Base-by-base conservation (phyloP, 2,797 vertebrate genomes). In the Chelon auratus region DNA sequence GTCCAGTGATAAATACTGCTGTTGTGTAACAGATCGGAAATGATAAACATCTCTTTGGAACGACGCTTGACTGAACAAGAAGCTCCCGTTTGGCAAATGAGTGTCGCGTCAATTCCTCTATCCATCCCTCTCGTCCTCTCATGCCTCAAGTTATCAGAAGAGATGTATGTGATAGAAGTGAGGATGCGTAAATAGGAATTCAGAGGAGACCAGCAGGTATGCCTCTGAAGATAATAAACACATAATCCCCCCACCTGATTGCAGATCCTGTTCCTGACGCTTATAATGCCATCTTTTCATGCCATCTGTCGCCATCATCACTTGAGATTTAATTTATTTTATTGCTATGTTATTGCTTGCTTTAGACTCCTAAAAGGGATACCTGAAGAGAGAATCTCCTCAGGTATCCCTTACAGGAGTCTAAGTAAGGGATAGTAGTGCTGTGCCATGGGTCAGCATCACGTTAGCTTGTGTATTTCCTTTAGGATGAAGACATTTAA, bases 251-350 rank as follows among this genome's bases (percentile, higher is more conserved):
- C 54, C 48, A 63, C 40, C 48, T 69, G 62, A 64, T 45, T 33
- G 53, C 36, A 6, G 39, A 48, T 60, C 11, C 39, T 59, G 18
- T 67, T 36, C 36, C 30, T 13, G 30, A 33, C 1, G 30, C 72
- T 71, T 65, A 48, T 54, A 45, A 67, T 56, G 53, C 33, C 50
- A 42, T 67, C 42, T 61, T 81, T 26, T 71, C 62, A 81, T 66
- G 68, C 77, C 82, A 86, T 85, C 87, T 85, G 87, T 79, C 81
- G 57, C 59, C 11, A 15, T 55, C 55, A 22, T 63, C 63, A 12
- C 26, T 17, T 3, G n/a, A 20, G 26, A 9, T 39, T 18, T 15
- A 14, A 15, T 53, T 15, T 9, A 8, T 53, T 53, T 17, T 30
- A 47, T 66, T 33, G 30, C 30, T 26, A 26, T 26, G 24, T 36